These are phyloP conservation scores for Xenops minutus DNA, from an alignment of 2,797 vertebrate species.

Conservation along the genomic window DNA sequence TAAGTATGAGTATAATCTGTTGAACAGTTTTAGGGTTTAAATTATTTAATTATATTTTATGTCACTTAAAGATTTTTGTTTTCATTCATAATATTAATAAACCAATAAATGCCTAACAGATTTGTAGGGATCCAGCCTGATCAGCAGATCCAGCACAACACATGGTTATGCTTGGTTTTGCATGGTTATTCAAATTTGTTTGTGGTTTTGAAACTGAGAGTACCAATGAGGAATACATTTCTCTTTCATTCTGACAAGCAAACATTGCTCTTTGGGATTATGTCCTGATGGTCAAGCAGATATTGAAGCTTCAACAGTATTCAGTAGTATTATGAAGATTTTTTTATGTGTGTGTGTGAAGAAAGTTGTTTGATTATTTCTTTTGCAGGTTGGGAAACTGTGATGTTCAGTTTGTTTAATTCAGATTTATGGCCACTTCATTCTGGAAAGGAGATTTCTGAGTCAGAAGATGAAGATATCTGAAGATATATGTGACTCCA, in stretches of 20 bases:
- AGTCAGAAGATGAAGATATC: neutral
- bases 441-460: neutral
- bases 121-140: neutral
- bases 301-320: neutral
- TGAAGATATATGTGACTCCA: neutral
- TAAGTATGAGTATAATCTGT: neutral
- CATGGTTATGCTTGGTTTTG: neutral
- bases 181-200: neutral
- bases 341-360: neutral
- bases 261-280: neutral
- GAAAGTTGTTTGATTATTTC: neutral
- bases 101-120: neutral
- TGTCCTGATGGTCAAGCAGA: neutral
- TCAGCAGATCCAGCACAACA: neutral
- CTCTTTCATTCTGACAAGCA: neutral
- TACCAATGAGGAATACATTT: neutral
- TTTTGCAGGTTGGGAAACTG: neutral
- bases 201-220: neutral
- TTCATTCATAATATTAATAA: neutral
- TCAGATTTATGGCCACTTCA: neutral
- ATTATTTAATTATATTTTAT: neutral
- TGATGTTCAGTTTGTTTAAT: neutral
- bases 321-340: neutral
- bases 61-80: neutral
- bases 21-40: neutral